These are phyloP conservation scores for Leptatherina wallacei DNA, from an alignment of 2,797 vertebrate genomes.

Conservation along the genomic window DNA sequence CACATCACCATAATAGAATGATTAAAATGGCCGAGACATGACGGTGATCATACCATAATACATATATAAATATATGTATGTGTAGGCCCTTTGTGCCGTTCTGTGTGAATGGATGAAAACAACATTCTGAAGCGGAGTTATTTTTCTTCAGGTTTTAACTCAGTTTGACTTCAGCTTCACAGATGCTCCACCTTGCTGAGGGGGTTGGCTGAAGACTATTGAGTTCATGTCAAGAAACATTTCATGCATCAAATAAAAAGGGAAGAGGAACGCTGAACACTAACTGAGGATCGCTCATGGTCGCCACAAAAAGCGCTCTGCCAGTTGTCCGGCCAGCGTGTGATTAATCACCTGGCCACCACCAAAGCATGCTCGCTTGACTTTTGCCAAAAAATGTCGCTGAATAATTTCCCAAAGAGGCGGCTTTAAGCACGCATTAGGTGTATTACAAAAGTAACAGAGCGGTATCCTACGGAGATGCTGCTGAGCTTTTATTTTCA, in stretches of 20 bases:
- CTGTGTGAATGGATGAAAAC: conserved; percentile 21
- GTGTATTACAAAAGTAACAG: conserved; percentile 11
- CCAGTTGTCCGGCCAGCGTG: conserved; percentile 27
- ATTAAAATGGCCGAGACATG: conserved; percentile 66
- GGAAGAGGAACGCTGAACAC: conserved; percentile 1
- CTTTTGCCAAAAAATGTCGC: conserved; percentile 23
- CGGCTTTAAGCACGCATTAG: background rate
- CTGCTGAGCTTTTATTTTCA: conserved; percentile 11
- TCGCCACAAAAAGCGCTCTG: conserved; percentile 38
- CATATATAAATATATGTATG: conserved; percentile 22
- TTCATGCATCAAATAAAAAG: conserved; percentile 35
- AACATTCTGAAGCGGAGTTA: background rate
- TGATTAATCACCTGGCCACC: conserved; percentile 51
- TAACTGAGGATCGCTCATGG: conserved; percentile 22
- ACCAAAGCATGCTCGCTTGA: conserved; percentile 7
- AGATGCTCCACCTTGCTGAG: conserved; percentile 38
- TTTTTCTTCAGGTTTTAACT: conserved; percentile 4
- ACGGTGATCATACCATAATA: conserved; percentile 48
- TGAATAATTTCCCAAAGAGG: conserved; percentile 19
- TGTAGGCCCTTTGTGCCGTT: conserved; percentile 25
- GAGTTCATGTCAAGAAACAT: conserved; percentile 39
- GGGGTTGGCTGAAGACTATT: conserved; percentile 20
- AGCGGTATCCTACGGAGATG: conserved; percentile 8
- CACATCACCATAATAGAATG: conserved; percentile 70
- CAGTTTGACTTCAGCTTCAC: conserved; percentile 31